These are phyloP conservation scores for Drosophila kikkawai DNA, from an alignment of 1,140 invertebrate genomes.

Conservation along the genomic window DNA sequence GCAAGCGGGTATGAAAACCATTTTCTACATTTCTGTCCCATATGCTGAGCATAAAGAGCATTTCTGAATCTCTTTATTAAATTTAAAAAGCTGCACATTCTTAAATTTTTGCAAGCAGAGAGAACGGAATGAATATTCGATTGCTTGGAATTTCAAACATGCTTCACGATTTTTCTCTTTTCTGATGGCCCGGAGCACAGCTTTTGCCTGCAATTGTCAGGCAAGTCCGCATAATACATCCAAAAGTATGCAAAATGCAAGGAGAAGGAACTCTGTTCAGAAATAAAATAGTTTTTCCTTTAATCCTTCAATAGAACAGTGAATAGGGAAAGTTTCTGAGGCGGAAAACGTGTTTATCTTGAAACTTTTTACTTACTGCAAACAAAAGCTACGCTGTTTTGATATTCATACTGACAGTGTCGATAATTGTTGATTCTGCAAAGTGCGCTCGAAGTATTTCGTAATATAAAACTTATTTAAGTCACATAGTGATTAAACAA, in stretches of 20 bases:
- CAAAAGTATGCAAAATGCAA: slow-evolving; percentile 1
- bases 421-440: not conserved
- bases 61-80: slow-evolving; percentile 1
- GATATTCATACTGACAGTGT: not conserved
- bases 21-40: slow-evolving; percentile 8
- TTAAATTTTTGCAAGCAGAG: not conserved
- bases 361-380: slow-evolving; percentile 8
- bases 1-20: slow-evolving; percentile 6
- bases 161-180: not conserved
- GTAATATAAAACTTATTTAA: not conserved
- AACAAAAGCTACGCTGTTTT: slow-evolving; percentile 10
- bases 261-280: not conserved
- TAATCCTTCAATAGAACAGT: slow-evolving; percentile 56
- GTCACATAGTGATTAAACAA: not conserved
- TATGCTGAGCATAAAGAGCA: not conserved
- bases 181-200: not conserved
- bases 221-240: slow-evolving; percentile 8
- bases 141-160: slow-evolving; percentile 4
- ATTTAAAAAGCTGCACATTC: not conserved
- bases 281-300: slow-evolving; percentile 14
- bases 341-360: slow-evolving; percentile 21
- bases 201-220: slow-evolving; percentile 17
- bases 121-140: slow-evolving; percentile 4
- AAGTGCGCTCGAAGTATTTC: not conserved
- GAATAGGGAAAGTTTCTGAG: slow-evolving; percentile 47